A percentile compares a stretch with the other conserved stretches of the same genome.
These are phyloP conservation scores for Clarias laeviceps DNA, from an alignment of 2,797 vertebrate species.

Conservation along the genomic window DNA sequence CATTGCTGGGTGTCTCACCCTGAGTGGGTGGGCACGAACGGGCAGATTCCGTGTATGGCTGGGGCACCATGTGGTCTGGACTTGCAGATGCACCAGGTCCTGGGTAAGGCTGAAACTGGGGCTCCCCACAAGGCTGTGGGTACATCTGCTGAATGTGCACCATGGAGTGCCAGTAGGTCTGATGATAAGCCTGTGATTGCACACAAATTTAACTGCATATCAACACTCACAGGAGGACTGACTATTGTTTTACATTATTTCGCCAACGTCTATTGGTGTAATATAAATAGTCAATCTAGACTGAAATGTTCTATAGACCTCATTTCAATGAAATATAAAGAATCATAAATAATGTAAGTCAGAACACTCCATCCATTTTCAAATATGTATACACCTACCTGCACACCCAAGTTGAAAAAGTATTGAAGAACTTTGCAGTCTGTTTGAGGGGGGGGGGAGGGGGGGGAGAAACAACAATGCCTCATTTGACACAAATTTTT, in stretches of 20 bases:
- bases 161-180: constrained; percentile 84
- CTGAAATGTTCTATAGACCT: neutral
- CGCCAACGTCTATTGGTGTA: no score
- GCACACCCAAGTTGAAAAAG: constrained; percentile 93
- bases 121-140: constrained; percentile 64
- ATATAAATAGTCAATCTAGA: neutral
- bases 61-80: constrained; percentile 72
- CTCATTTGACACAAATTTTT: neutral
- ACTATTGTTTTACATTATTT: neutral
- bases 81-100: constrained; percentile 60
- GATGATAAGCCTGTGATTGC: constrained; percentile 81
- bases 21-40: constrained; percentile 64
- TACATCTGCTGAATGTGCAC: constrained; percentile 75
- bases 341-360: neutral
- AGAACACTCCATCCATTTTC: neutral
- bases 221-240: neutral
- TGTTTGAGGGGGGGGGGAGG: constrained; percentile 55
- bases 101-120: constrained; percentile 72
- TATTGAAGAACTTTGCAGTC: constrained; percentile 92
- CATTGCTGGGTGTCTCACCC: constrained; percentile 57
- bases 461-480: neutral
- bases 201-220: neutral
- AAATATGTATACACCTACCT: constrained; percentile 75
- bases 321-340: neutral
- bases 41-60: constrained; percentile 70